A percentile compares a stretch with the other conserved stretches of the same genome.
Evolutionary conservation across 2,113 vertebrate species (phyloP).

Genomic region (Tenrec ecaudatus): DNA sequence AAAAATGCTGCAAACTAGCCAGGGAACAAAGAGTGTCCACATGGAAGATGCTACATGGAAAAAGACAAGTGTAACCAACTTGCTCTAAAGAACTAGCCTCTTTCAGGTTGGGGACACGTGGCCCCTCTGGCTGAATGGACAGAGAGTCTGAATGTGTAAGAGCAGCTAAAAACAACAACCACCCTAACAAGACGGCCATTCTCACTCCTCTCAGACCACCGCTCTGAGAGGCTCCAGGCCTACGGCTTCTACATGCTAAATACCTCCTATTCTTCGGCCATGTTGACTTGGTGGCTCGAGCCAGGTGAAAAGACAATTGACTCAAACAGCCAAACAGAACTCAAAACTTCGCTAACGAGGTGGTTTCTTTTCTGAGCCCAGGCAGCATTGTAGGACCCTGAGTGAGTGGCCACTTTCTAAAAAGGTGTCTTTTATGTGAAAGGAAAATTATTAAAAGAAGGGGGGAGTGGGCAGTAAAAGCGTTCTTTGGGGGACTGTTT

Average conservation of each 20-base stretch:
- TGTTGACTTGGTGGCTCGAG: conserved; percentile 80
- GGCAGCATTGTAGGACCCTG: conserved; percentile 38
- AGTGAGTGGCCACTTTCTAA: conserved; percentile 73
- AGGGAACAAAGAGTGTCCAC: conserved; percentile 3
- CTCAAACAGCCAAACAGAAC: conserved; percentile 66
- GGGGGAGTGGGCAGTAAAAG: conserved; percentile 60
- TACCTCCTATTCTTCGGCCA: conserved; percentile 79
- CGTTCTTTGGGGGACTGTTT: conserved; percentile 81
- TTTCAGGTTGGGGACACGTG: conserved; percentile 76
- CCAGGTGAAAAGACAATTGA: conserved; percentile 87
- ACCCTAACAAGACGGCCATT: conserved; percentile 77
- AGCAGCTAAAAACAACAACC: conserved; percentile 76
- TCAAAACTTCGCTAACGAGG: conserved; percentile 68
- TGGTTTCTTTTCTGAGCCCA: conserved; percentile 62
- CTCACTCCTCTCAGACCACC: conserved; percentile 74
- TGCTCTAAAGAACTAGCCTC: conserved; percentile 37
- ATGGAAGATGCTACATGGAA: conserved; percentile 15
- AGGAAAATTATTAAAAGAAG: conserved; percentile 78
- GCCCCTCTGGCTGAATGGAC: conserved; percentile 76
- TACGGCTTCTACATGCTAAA: conserved; percentile 82
- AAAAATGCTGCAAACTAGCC: not conserved
- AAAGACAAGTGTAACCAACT: conserved; percentile 65
- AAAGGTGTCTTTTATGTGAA: conserved; percentile 58
- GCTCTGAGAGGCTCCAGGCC: conserved; percentile 68
- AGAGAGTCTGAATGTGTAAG: conserved; percentile 75